Evolutionary conservation across 2,113 vertebrate genomes (phyloP).

Genomic region (Butorides virescens): DNA sequence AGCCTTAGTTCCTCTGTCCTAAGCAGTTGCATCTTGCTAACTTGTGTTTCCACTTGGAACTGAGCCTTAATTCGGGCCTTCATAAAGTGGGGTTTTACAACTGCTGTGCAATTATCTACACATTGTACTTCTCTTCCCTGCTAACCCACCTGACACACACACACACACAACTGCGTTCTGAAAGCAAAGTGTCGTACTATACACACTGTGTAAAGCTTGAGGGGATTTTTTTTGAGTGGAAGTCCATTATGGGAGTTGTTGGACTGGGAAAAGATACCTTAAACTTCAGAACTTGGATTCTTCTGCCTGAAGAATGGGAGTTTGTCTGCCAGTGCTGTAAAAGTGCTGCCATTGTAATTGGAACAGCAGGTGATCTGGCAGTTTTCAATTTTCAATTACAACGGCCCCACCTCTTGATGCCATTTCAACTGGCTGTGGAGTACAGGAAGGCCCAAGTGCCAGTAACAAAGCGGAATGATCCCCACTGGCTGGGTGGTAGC

Average conservation of each 20-base stretch:
- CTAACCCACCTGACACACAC: not conserved
- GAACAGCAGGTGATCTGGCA: not conserved
- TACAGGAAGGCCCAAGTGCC: not conserved
- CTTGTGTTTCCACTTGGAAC: not conserved
- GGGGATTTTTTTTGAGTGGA: not conserved
- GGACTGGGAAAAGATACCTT: not conserved
- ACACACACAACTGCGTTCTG: not conserved
- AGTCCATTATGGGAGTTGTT: not conserved
- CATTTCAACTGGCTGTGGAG: not conserved
- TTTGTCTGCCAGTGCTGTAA: not conserved
- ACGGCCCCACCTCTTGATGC: not conserved
- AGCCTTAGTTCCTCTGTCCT: not conserved
- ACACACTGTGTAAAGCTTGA: not conserved
- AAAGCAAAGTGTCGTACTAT: not conserved
- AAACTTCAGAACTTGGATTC: not conserved
- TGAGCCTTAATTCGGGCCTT: not conserved
- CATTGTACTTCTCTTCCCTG: not conserved
- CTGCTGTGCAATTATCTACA: not conserved
- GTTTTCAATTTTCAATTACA: not conserved
- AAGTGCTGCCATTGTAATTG: not conserved
- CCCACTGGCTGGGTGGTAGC: not conserved
- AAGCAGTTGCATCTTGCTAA: not conserved
- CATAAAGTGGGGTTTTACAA: not conserved
- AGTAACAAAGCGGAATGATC: not conserved
- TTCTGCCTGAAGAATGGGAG: not conserved